Evolutionary conservation across 2,888 invertebrate species (phyloP).

Genomic region (Chrysomela aeneicollis): DNA sequence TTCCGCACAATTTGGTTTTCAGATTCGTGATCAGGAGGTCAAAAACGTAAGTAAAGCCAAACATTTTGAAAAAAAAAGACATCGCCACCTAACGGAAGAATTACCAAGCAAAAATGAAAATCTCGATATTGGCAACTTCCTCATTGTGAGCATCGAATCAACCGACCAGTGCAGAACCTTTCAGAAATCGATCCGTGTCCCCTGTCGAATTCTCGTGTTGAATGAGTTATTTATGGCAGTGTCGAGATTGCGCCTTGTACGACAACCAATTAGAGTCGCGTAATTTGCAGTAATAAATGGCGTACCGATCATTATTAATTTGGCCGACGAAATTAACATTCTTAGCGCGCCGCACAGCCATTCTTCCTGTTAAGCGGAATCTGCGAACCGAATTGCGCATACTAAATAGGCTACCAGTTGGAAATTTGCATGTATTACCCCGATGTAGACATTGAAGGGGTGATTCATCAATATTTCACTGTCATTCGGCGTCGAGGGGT

Average conservation of each 20-base stretch:
- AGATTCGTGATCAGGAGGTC: too few relatives aligned
- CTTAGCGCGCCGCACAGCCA: slow-evolving; percentile 34
- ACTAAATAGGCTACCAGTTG: slow-evolving; percentile 17
- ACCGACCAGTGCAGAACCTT: too few relatives aligned
- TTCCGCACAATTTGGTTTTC: too few relatives aligned
- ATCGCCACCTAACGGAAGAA: too few relatives aligned
- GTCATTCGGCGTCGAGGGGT: background rate
- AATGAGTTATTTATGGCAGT: slow-evolving; percentile 51
- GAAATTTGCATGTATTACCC: slow-evolving; percentile 1
- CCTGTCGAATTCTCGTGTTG: slow-evolving; percentile 15
- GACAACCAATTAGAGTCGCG: slow-evolving; percentile 57
- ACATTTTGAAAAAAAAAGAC: too few relatives aligned
- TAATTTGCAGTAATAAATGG: slow-evolving; percentile 59
- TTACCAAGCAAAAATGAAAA: too few relatives aligned
- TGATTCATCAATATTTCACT: background rate
- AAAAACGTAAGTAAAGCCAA: too few relatives aligned
- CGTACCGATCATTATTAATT: slow-evolving; percentile 60
- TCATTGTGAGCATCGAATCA: too few relatives aligned
- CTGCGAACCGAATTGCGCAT: slow-evolving; percentile 37
- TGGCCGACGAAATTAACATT: slow-evolving; percentile 45
- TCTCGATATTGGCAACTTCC: too few relatives aligned
- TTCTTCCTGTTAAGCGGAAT: slow-evolving; percentile 39
- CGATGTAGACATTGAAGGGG: background rate
- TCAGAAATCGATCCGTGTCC: background rate
- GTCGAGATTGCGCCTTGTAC: slow-evolving; percentile 53